Base-by-base conservation (phyloP, 2,113 vertebrate genomes). In the Sapajus apella region DNA sequence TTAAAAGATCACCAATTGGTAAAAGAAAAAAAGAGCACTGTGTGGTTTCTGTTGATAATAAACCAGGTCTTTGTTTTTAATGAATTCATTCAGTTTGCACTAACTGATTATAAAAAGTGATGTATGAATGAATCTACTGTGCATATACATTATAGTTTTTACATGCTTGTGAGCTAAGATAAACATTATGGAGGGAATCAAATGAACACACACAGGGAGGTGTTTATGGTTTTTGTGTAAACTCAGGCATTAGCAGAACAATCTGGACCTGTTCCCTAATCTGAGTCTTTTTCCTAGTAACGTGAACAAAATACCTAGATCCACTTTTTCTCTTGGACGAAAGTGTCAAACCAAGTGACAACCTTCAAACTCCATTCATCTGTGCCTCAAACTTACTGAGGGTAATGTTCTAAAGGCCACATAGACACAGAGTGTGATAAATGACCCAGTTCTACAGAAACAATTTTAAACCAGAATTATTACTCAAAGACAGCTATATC, bases 401-500 rank as follows among this genome's bases (percentile, higher is more conserved):
- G 43, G 61, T 40, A n/a, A 85, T 70, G 35, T 43, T 80, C 82
- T 21, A 87, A 87, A 84, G 52, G 75, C 68, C 88, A 47, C 18
- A 43, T 3, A 94, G 72, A 83, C 66, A 58, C 5, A 2, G 83
- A 87, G 83, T 82, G 77, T 93, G 87, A 87, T 66, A 43, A 90
- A 73, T 50, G 70, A 75, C 20, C 75, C 66, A 32, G 18, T 85
- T 85, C n/a, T 25, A 30, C 16, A 27, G 32, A 81, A 93, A 95
- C 17, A 17, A 89, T 84, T 88, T 95, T 61, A 87, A 95, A 94
- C 43, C 30, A 92, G 8, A 96, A 88, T 73, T 96, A 93, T 68
- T 87, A 90, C 66, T 82, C 93, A 82, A 93, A 72, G 70, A 83
- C 35, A 83, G 75, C 45, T 56, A 77, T 3, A 37, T 82, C 37